Base-by-base conservation (phyloP, 2,113 vertebrate species). In the Chunga burmeisteri region DNA sequence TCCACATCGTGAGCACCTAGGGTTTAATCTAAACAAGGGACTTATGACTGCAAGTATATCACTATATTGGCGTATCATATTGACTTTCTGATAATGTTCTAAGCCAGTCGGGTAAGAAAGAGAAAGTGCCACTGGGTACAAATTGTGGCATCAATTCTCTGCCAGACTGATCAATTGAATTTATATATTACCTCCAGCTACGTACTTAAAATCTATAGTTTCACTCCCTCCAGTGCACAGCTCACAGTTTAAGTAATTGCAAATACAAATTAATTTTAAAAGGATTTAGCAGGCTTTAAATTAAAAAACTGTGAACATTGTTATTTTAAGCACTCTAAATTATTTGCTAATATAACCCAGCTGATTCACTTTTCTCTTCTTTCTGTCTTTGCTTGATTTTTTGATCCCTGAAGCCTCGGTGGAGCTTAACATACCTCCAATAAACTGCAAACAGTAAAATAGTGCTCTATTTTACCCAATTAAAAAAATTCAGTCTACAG, bases 1-100 rank as follows among this genome's bases (percentile, higher is more conserved):
- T 93, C 97, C 97, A 94, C 93, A 93, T 89, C n/a, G 77, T 85
- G 92, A 98, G 97, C 92, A 97, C 94, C 94, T 81, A 86, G 88
- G 95, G 94, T 98, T 98, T 98, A 97, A 98, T 98, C 96, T 74
- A 95, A 98, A 97, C 90, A 86, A 88, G 97, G 95, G 94, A 92
- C 96, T 98, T 96, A 97, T 95, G 97, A 91, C 83, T 97, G 96
- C 94, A 93, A 98, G 96, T 98, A 88, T 98, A 97, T 98, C 98
- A 97, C 96, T 97, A 75, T 96, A 98, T 98, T 98, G 98, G 97
- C 92, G 10, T 96, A 96, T 97, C 94, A 88, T 98, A 98, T 99
- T 96, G 98, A 98, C 97, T 98, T 98, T 93, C 98, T 98, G 98
- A 99, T 99, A 98, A 98, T 98, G 98, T 98, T 96, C 98, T 97